These are phyloP conservation scores for Drosophila bunnanda DNA, from an alignment of 2,888 invertebrate species.

Conservation along the genomic window DNA sequence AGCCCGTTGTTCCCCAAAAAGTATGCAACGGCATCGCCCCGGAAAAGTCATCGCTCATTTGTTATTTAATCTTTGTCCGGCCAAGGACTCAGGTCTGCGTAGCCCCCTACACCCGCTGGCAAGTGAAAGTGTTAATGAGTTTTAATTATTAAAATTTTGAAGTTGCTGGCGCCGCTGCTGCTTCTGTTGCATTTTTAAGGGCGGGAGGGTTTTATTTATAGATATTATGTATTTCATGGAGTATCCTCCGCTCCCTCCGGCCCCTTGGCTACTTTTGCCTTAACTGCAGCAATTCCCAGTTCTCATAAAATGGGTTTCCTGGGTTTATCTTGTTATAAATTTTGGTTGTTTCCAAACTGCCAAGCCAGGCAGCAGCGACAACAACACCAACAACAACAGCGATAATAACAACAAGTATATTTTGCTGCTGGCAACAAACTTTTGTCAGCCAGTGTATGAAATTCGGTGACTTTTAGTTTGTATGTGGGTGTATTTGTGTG, in stretches of 20 bases:
- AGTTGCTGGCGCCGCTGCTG: slow-evolving; percentile 32
- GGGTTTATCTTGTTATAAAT: slow-evolving; percentile 63
- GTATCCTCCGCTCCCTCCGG: not conserved
- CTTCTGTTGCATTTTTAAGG: slow-evolving; percentile 34
- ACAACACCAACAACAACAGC: slow-evolving; percentile 35
- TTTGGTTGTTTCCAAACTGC: slow-evolving; percentile 57
- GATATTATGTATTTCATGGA: slow-evolving; percentile 37
- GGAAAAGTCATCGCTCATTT: slow-evolving; percentile 77
- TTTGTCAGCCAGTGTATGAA: slow-evolving; percentile 51
- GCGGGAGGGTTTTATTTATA: slow-evolving; percentile 23
- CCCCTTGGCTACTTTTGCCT: slow-evolving; percentile 1
- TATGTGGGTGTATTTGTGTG: slow-evolving; percentile 44
- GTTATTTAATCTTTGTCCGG: slow-evolving; percentile 77
- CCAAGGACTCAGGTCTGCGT: slow-evolving; percentile 10
- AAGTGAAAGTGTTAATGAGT: slow-evolving; percentile 73
- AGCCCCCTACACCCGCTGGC: not conserved
- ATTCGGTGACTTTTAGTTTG: slow-evolving; percentile 21
- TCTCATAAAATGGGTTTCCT: slow-evolving; percentile 32
- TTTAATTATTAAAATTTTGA: slow-evolving; percentile 74
- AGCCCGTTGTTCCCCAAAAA: slow-evolving; percentile 43
- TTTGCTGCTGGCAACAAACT: slow-evolving; percentile 64
- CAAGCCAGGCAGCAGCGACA: slow-evolving; percentile 6
- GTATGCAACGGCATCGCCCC: slow-evolving; percentile 44
- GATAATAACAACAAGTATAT: slow-evolving; percentile 48
- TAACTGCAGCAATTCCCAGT: slow-evolving; percentile 25